Evolutionary conservation across 2,113 vertebrate species (phyloP), one percentile per base, ranked within the genome.

Genomic region (Otus sunia): DNA sequence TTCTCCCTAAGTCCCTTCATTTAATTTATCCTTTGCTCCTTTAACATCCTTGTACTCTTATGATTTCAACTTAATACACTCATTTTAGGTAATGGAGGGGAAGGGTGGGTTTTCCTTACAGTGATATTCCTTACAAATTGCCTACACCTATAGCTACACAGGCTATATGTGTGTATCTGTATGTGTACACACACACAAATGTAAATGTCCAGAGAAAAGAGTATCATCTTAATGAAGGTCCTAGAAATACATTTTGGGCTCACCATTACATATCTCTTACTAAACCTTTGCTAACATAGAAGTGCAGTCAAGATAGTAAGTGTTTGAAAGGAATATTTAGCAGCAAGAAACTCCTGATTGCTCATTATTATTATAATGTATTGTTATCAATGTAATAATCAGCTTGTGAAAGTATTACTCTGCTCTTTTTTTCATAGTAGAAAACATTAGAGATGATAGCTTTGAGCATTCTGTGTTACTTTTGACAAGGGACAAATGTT

Each of bases 191-290:
- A 21, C 17, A 11, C 17, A 71, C 10, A 75, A 53, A 63, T 72
- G n/a, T 68, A 56, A 59, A 20, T 30, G 10, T 68, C 56, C 52
- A 47, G 27, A 45, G 8, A 29, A 60, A 69, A 71, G 20, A 64
- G 32, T 36, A 6, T 9, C 1, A 12, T 58, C 43, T 39, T 92
- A 63, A 58, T 32, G 14, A 55, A 73, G 19, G 20, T 53, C 30
- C 18, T 74, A 60, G 29, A 72, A 83, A 32, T 49, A n/a, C 1
- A 5, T 50, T 82, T 78, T 74, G 32, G 36, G 25, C 50, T 88
- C 30, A 52, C 37, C 6, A 1, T 87, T 72, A 12, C 0, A 0
- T 74, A 30, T 34, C 21, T 72, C 27, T 47, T 74, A 21, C 4
- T 68, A 86, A 89, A 52, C 3, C 4, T 20, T 92, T 66, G 41